phyloP scores from a whole-genome alignment of 2,888 invertebrate species.

The Yponomeuta plumbellus region DNA sequence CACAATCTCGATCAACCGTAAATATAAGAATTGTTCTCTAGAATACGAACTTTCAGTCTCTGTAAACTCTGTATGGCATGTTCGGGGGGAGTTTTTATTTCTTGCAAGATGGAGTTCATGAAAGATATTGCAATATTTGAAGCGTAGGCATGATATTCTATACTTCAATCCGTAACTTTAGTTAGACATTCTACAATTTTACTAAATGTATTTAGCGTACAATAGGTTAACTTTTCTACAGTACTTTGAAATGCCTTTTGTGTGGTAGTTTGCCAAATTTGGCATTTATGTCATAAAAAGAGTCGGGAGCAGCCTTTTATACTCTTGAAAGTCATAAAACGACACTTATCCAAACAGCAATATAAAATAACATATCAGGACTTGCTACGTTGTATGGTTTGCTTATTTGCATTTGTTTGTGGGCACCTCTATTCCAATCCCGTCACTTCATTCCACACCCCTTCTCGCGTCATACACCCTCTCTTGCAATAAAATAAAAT shows the following conservation, averaged over 20 bases:
- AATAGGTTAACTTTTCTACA: conserved; percentile 52
- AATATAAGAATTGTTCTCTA: background rate
- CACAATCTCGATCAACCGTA: conserved; percentile 10
- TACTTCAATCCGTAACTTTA: conserved; percentile 52
- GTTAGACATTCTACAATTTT: conserved; percentile 54
- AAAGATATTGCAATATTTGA: conserved; percentile 27
- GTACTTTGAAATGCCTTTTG: conserved; percentile 39
- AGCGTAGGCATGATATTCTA: conserved; percentile 43
- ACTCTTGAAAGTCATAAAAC: conserved; percentile 4
- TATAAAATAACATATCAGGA: conserved; percentile 19
- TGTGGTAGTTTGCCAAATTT: conserved; percentile 13
- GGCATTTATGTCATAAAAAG: background rate
- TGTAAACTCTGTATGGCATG: background rate
- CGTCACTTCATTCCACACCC: conserved; percentile 17
- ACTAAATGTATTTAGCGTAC: conserved; percentile 58
- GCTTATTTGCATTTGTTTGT: conserved; percentile 13
- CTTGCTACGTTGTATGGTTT: conserved; percentile 8
- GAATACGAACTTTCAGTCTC: background rate
- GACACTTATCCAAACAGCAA: conserved; percentile 11
- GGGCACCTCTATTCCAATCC: conserved; percentile 16
- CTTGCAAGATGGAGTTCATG: conserved; percentile 39
- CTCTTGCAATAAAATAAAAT: conserved; percentile 39
- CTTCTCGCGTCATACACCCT: conserved; percentile 18
- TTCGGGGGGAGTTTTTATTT: conserved; percentile 17
- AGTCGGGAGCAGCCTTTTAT: conserved; percentile 9